Evolutionary conservation across 2,797 vertebrate genomes (phyloP), one percentile per base, ranked within the genome.

Genomic region (Pteropus rufus): DNA sequence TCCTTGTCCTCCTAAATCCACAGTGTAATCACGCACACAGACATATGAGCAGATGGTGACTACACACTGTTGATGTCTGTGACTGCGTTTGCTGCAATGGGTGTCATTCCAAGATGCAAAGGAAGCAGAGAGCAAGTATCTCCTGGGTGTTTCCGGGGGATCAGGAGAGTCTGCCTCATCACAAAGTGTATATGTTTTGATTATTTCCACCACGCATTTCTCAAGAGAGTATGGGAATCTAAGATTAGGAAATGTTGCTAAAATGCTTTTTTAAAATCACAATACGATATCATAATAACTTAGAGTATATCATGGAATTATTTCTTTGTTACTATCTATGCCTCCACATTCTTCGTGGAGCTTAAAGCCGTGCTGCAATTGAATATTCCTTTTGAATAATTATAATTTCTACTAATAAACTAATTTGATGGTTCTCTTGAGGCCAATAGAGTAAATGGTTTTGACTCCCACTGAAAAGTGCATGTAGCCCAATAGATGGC

Each of bases 401-500:
- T 70, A 73, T 49, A 10, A 46, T 46, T 60, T 39, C 60, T 44
- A 31, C 60, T 86, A 94, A 80, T 67, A 83, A 96, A 65, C 36
- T 41, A 76, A 44, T 29, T 81, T 56, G 36, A 8, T 76, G 41
- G 5, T 67, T 96, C 18, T 95, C 60, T 81, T 19, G 41, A 85
- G 56, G 29, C 64, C 54, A 16, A 52, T 26, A 7, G 10, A 70
- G 34, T 12, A 46, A 44, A 29, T 6, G 7, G 18, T 60, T 97
- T 76, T 77, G 52, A 64, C 29, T 39, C 15, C 10, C 34, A 0
- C 0, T 46, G 67, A 52, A 44, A 83, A 75, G 19, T 11, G 5
- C 10, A 3, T 7, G 73, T 54, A 24, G 36, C 64, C 93, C 98
- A 96, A 90, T 95, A 98, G 98, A 97, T 98, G 98, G 98, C 98